Conservation (phyloP, 2,797 vertebrate species). For the Trachurus trachurus region DNA sequence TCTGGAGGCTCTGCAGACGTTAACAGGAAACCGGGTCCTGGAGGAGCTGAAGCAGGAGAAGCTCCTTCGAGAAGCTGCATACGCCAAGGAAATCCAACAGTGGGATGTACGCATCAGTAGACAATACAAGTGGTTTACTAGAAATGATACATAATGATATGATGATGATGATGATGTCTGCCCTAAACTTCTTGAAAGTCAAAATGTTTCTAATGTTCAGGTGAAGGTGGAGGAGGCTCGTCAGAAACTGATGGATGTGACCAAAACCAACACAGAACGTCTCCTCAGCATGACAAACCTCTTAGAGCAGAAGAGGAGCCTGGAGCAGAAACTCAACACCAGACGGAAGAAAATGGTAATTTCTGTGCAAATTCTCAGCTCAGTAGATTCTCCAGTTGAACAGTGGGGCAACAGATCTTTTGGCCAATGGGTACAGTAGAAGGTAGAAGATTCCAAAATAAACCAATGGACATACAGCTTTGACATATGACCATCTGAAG, state of each 20-base stretch:
- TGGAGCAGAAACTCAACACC: slow-evolving; percentile 85
- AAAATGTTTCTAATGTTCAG: slow-evolving; percentile 73
- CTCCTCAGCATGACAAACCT: slow-evolving; percentile 83
- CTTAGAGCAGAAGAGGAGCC: slow-evolving; percentile 82
- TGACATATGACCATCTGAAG: no score
- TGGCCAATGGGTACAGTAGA: no score
- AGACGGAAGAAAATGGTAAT: slow-evolving; percentile 86
- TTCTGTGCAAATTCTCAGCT: not conserved
- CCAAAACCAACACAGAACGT: slow-evolving; percentile 84
- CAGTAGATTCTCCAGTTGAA: no score
- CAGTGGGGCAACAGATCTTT: no score
- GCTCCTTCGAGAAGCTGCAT: slow-evolving; percentile 77
- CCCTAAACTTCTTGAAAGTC: not conserved
- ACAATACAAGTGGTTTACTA: no score
- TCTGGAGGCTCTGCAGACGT: slow-evolving; percentile 90
- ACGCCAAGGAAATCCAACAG: slow-evolving; percentile 82
- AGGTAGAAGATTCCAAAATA: no score
- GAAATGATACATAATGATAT: no score
- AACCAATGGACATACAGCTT: no score
- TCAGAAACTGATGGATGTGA: slow-evolving; percentile 83
- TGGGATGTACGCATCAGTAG: slow-evolving; percentile 81
- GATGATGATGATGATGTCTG: no score
- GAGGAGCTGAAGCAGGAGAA: slow-evolving; percentile 91
- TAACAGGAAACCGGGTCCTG: slow-evolving; percentile 85
- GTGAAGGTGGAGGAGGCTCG: slow-evolving; percentile 79